A percentile compares a stretch with the other conserved stretches of the same genome.
Evolutionary conservation across 2,113 vertebrate species (phyloP).

Genomic region (Maccullochella peelii): DNA sequence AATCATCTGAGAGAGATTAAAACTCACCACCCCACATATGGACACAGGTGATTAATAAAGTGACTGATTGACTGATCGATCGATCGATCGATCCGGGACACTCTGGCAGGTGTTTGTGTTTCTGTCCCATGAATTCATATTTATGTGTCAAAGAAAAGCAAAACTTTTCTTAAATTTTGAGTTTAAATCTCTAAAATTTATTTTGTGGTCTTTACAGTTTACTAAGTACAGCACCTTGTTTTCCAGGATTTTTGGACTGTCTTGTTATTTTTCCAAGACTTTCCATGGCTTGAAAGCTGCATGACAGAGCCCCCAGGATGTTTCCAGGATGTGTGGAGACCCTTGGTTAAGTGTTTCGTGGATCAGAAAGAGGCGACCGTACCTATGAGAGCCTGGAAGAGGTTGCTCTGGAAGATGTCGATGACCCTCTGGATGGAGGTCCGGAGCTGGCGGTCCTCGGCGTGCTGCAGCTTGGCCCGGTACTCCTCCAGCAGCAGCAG

Average conservation of each 20-base stretch:
- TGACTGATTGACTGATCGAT: too few species aligned
- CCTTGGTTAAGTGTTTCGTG: neutral
- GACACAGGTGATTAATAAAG: too few species aligned
- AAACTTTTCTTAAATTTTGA: too few species aligned
- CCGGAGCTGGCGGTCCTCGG: conserved; percentile 93
- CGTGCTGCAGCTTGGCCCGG: conserved; percentile 90
- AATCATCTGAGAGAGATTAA: too few species aligned
- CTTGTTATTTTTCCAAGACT: neutral
- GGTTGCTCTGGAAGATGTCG: conserved; percentile 98
- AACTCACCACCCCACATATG: too few species aligned
- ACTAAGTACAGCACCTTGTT: neutral
- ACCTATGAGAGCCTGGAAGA: conserved; percentile 98
- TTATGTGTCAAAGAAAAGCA: neutral
- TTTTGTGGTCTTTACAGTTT: too few species aligned
- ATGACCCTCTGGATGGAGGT: conserved; percentile 97
- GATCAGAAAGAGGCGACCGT: neutral
- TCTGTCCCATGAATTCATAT: neutral
- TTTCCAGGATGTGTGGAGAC: neutral
- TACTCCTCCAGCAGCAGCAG: conserved; percentile 95
- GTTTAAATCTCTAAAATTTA: too few species aligned
- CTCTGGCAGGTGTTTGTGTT: neutral
- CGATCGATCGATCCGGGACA: too few species aligned
- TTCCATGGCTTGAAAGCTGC: neutral
- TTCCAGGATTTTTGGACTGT: neutral
- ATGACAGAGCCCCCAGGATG: too few species aligned